These are phyloP conservation scores for Oscheius sp. DNA, from an alignment of 2,888 invertebrate genomes.

Conservation along the genomic window DNA sequence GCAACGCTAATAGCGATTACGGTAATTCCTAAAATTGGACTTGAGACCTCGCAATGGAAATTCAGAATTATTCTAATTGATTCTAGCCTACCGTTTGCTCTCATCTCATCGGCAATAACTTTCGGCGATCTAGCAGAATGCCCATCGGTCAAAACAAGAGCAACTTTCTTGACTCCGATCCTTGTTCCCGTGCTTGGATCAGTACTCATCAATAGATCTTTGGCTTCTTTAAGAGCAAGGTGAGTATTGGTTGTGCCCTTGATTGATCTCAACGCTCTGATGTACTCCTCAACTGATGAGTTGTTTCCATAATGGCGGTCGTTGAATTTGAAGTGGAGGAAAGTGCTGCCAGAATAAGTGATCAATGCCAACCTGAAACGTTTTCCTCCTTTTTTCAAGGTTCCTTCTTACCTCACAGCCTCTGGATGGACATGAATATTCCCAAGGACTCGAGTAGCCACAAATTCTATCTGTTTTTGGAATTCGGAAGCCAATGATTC, in stretches of 20 bases:
- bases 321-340: constrained; percentile 66
- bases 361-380: constrained; percentile 58
- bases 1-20: constrained; percentile 63
- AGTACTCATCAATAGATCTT: constrained; percentile 53
- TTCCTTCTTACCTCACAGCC: constrained; percentile 57
- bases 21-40: constrained; percentile 41
- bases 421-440: constrained; percentile 68
- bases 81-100: constrained; percentile 31
- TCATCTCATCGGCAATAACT: constrained; percentile 41
- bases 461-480: constrained; percentile 59
- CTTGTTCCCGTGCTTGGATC: constrained; percentile 52
- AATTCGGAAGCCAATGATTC: constrained; percentile 66
- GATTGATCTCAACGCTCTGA: constrained; percentile 58
- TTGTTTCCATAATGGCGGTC: constrained; percentile 59
- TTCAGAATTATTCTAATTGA: neutral
- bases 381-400: neutral
- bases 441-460: constrained; percentile 59
- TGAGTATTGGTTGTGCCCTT: constrained; percentile 66
- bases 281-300: constrained; percentile 56
- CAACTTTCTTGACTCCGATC: constrained; percentile 58
- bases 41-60: neutral
- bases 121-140: constrained; percentile 57
- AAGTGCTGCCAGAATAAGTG: constrained; percentile 62
- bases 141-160: constrained; percentile 67
- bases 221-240: constrained; percentile 59